These are phyloP conservation scores for Hartigia nigra DNA, from an alignment of 2,888 invertebrate species.

Conservation along the genomic window DNA sequence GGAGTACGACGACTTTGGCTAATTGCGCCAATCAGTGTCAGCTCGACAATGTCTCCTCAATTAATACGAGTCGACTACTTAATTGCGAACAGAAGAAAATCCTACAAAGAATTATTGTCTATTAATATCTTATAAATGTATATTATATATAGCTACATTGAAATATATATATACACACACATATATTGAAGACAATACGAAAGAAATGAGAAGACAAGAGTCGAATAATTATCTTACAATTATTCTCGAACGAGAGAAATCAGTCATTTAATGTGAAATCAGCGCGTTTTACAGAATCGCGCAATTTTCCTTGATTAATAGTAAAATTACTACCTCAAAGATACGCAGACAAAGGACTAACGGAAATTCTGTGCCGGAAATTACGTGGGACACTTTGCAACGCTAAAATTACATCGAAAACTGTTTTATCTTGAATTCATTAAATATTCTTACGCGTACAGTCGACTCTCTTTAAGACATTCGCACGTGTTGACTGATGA, in stretches of 20 bases:
- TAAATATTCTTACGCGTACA: neutral
- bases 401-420: neutral
- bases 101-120: neutral
- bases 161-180: neutral
- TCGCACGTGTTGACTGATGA: neutral
- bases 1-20: slow-evolving; percentile 15
- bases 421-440: neutral
- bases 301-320: neutral
- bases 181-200: neutral
- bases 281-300: neutral
- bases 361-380: too few species aligned
- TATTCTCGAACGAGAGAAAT: neutral
- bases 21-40: slow-evolving; percentile 39
- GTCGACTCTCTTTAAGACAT: neutral
- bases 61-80: slow-evolving; percentile 43
- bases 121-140: neutral
- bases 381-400: neutral
- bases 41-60: slow-evolving; percentile 26
- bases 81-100: slow-evolving; percentile 38
- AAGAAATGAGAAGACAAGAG: neutral
- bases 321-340: neutral
- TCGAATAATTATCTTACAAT: neutral
- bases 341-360: neutral
- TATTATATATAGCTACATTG: too few species aligned
- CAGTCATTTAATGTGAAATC: neutral